Conservation (phyloP, 2,888 invertebrate species). For the Ectemnius cavifrons region DNA sequence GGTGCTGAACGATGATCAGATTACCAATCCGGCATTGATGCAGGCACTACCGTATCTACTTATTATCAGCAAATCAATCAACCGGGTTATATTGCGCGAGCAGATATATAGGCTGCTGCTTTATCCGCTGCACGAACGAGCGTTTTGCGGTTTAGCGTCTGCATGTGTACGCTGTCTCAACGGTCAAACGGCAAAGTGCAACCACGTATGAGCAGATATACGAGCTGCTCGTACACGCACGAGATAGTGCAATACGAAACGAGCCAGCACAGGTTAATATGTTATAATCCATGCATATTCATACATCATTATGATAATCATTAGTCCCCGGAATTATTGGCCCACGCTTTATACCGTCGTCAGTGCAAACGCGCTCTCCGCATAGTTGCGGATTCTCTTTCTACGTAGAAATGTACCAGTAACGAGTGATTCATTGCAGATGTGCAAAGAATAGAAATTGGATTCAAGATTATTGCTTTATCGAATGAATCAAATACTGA, state of each 20-base stretch:
- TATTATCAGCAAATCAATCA: constrained; percentile 36
- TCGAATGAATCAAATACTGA: too few species aligned
- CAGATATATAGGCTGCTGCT: constrained; percentile 21
- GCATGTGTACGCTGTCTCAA: neutral
- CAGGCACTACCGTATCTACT: neutral
- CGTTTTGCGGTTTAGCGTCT: constrained; percentile 38
- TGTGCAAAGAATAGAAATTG: too few species aligned
- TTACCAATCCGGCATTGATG: too few species aligned
- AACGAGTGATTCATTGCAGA: too few species aligned
- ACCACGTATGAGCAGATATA: constrained; percentile 7
- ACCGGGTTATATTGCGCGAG: constrained; percentile 22
- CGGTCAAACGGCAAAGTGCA: constrained; percentile 27
- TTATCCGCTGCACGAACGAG: constrained; percentile 32
- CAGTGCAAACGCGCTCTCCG: neutral
- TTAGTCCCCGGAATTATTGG: constrained; percentile 40
- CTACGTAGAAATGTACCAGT: too few species aligned
- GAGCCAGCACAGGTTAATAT: constrained; percentile 31
- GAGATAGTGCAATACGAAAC: constrained; percentile 28
- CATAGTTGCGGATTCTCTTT: too few species aligned
- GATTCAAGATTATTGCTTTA: too few species aligned
- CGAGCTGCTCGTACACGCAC: constrained; percentile 15
- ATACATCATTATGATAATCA: constrained; percentile 50
- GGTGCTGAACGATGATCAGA: too few species aligned
- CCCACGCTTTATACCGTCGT: constrained; percentile 36
- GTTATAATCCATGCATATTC: constrained; percentile 48